Conservation (phyloP, 1,140 invertebrate species). For the Potamilus streckersoni region DNA sequence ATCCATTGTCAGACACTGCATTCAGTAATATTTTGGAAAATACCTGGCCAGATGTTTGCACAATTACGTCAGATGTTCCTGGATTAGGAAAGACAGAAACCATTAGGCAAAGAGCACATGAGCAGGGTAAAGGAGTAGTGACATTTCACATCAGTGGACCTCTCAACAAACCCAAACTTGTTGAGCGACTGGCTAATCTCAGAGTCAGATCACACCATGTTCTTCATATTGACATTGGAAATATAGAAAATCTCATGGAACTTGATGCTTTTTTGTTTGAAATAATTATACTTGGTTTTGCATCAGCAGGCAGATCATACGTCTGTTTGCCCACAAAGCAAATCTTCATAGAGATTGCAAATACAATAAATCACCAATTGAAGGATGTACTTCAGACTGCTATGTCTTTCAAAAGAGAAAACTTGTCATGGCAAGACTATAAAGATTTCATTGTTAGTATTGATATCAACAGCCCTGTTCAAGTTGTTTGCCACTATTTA, state of each 20-base stretch:
- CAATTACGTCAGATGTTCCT: slow-evolving; percentile 33
- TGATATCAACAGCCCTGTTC: slow-evolving; percentile 41
- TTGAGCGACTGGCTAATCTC: slow-evolving; percentile 9
- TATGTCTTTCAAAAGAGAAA: slow-evolving; percentile 29
- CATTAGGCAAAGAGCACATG: slow-evolving; percentile 8
- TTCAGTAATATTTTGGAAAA: slow-evolving; percentile 10
- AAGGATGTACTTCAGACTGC: slow-evolving; percentile 25
- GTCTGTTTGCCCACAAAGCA: slow-evolving; percentile 22
- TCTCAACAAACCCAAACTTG: neutral
- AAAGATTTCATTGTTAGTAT: slow-evolving; percentile 15
- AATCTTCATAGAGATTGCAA: slow-evolving; percentile 40
- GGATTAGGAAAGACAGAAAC: slow-evolving; percentile 37
- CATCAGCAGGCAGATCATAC: slow-evolving; percentile 8
- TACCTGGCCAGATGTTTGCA: slow-evolving; percentile 15
- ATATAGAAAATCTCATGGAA: slow-evolving; percentile 15
- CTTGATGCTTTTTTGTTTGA: slow-evolving; percentile 41
- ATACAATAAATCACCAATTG: slow-evolving; percentile 30
- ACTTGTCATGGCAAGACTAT: slow-evolving; percentile 40
- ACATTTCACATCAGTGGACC: slow-evolving; percentile 36
- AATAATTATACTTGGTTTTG: slow-evolving; percentile 28
- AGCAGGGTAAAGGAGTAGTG: neutral
- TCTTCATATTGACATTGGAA: slow-evolving; percentile 38
- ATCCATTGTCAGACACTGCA: slow-evolving; percentile 17
- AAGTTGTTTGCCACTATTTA: slow-evolving; percentile 43
- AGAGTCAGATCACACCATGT: slow-evolving; percentile 6